phyloP scores from a whole-genome alignment of 2,113 vertebrate species.

The Melanocharis versteri region DNA sequence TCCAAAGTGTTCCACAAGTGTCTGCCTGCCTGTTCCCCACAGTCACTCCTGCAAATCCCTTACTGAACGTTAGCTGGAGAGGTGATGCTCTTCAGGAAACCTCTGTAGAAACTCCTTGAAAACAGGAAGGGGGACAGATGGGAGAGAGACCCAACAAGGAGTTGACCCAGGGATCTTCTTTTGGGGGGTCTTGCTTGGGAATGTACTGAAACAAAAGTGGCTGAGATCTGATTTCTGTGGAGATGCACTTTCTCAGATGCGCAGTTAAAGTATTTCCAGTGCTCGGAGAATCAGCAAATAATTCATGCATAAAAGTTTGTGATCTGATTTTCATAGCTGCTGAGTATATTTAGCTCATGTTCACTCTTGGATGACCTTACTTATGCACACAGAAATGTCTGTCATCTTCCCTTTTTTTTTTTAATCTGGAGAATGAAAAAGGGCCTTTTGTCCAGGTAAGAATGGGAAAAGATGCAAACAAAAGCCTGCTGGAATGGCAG shows the following conservation, averaged over 20 bases:
- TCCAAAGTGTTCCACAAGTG: background rate
- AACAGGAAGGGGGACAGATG: background rate
- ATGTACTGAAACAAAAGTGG: background rate
- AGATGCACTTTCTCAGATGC: background rate
- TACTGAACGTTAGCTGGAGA: background rate
- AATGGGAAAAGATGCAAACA: background rate
- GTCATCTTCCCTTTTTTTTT: background rate
- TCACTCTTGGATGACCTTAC: background rate
- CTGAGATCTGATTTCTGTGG: background rate
- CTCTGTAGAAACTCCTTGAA: background rate
- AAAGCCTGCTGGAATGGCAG: background rate
- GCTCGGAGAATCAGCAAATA: background rate
- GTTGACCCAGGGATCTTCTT: background rate
- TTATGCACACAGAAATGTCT: background rate
- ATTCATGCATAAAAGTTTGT: background rate
- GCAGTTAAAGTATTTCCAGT: background rate
- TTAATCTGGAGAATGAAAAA: background rate
- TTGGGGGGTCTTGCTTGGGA: background rate
- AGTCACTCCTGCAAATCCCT: background rate
- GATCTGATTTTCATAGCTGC: background rate
- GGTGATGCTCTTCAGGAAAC: background rate
- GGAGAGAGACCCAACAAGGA: background rate
- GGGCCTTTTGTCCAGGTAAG: background rate
- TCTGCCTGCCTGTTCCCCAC: background rate
- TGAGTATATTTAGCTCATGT: background rate